Base-by-base conservation (phyloP, 2,113 vertebrate species). In the Microcebus lehilahytsara region DNA sequence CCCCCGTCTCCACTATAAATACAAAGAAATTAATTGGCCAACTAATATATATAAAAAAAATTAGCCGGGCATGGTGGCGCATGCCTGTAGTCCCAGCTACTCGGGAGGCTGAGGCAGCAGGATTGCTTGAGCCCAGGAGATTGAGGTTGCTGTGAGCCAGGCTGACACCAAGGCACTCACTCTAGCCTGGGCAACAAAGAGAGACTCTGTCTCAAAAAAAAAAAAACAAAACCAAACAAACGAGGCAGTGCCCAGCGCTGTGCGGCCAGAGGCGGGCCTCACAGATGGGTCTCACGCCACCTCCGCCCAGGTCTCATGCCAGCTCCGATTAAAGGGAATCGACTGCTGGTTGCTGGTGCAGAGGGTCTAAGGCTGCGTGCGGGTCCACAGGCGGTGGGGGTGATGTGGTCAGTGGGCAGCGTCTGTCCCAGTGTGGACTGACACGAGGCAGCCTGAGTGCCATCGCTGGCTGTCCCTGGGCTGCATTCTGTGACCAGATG, bases 361-460 rank as follows among this genome's bases (percentile, higher is more conserved):
- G 32, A 20, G 60, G 20, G 32, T 56, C 40, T 20, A 2, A 64
- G 60, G 34, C 74, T 40, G 27, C 16, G n/a, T 13, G n/a, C 51
- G 75, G 75, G 32, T 79, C 32, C 23, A 0, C 6, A 42, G 71
- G 16, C 19, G 32, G 0, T 3, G 1, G 58, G 6, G 17, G 32
- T 2, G 40, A 46, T 32, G 10, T 9, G 9, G 20, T 8, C 53
- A 42, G 37, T 32, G 71, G 51, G 12, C 42, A 14, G 32, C 1
- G 25, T 91, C 34, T 60, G 40, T 27, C 62, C 12, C 17, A 6
- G 60, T 13, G 27, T 22, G n/a, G 60, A 8, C 71, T 51, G 14
- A 20, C 51, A 8, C 12, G 19, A 10, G 37, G 62, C n/a, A 37
- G 51, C 74, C 92, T 14, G 0, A 1, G 6, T 42, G 32, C 27